Percentiles rank a stretch among this genome's conserved stretches.
Conservation (phyloP, 2,888 invertebrate species). For the Hirudinaria manillensis region DNA sequence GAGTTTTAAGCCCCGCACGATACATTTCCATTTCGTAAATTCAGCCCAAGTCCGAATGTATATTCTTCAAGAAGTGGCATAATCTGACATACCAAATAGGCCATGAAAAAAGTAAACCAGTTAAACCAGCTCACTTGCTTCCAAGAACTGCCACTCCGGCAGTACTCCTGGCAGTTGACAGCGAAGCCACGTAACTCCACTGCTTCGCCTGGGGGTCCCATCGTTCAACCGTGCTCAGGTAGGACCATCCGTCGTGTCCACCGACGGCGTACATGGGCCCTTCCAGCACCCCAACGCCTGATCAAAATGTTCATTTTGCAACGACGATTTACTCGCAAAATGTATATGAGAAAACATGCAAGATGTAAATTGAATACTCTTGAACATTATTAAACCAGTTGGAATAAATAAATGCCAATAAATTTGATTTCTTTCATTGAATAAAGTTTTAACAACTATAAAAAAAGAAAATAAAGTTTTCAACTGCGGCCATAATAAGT, state of each 20-base stretch:
- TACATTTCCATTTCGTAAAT: no score
- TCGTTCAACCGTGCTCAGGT: slow-evolving; percentile 82
- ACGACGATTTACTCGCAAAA: background rate
- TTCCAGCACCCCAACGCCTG: slow-evolving; percentile 63
- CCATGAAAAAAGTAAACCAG: background rate
- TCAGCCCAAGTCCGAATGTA: background rate
- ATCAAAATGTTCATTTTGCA: no score
- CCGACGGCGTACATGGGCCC: slow-evolving; percentile 88
- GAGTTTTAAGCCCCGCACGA: background rate
- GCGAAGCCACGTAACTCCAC: slow-evolving; percentile 84
- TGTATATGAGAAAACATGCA: no score
- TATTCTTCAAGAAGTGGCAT: no score
- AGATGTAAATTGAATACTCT: no score
- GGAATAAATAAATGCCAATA: no score
- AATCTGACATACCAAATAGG: background rate
- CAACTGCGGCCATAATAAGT: background rate
- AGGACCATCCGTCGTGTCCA: slow-evolving; percentile 92
- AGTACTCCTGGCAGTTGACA: slow-evolving; percentile 80
- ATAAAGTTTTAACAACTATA: background rate
- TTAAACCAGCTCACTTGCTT: slow-evolving; percentile 58
- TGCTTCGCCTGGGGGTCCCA: slow-evolving; percentile 82
- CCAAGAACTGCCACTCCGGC: slow-evolving; percentile 83
- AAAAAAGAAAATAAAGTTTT: background rate
- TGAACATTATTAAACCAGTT: no score
- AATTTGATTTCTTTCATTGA: background rate